A percentile compares a stretch with the other conserved stretches of the same genome.
Conservation (phyloP, 2,797 vertebrate genomes). For the Jordanella pulchra region DNA sequence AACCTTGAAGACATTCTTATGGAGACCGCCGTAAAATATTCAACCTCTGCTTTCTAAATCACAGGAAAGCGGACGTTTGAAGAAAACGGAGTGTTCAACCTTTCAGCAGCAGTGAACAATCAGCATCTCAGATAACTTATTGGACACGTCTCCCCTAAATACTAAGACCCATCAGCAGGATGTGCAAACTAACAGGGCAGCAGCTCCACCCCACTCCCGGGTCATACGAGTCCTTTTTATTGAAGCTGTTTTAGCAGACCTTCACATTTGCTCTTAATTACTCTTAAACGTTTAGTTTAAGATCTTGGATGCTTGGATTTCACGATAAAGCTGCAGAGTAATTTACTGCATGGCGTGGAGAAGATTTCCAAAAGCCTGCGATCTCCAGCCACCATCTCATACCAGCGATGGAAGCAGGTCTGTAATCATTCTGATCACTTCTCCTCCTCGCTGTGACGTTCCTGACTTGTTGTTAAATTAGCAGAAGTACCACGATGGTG, state of each 20-base stretch:
- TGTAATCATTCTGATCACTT: conserved; percentile 66
- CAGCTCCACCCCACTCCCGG: neutral
- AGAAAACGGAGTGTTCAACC: conserved; percentile 14
- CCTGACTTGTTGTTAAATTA: conserved; percentile 50
- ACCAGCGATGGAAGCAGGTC: conserved; percentile 52
- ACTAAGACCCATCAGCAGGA: conserved; percentile 67
- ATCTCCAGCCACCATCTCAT: conserved; percentile 71
- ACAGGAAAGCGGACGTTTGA: neutral
- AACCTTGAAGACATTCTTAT: neutral
- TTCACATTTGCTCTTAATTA: conserved; percentile 41
- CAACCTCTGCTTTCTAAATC: conserved; percentile 27
- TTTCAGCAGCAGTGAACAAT: conserved; percentile 54
- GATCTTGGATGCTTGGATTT: conserved; percentile 54
- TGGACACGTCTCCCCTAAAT: conserved; percentile 46
- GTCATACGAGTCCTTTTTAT: neutral
- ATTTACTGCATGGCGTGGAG: conserved; percentile 47
- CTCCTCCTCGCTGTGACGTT: conserved; percentile 43
- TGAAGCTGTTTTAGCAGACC: conserved; percentile 27
- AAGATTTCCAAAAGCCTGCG: conserved; percentile 56
- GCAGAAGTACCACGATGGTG: conserved; percentile 14
- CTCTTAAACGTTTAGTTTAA: conserved; percentile 43
- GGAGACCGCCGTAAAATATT: neutral
- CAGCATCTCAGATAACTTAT: conserved; percentile 61
- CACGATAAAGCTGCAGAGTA: conserved; percentile 50
- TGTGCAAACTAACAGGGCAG: conserved; percentile 15